Base-by-base conservation (phyloP, 2,888 invertebrate species). In the Rhagophthalmus giganteus region DNA sequence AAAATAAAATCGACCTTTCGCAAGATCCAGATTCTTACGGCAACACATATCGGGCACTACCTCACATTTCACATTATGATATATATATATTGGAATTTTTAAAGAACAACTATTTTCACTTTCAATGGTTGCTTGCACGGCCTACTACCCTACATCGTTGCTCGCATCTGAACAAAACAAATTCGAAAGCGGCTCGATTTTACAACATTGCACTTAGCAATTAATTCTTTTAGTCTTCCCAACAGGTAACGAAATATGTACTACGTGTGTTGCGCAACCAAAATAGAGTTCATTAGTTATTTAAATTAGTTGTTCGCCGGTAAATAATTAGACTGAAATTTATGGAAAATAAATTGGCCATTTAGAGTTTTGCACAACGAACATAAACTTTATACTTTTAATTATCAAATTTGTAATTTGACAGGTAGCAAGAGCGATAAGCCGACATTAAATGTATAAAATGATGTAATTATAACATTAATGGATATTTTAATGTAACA, bases 141-240 rank as follows among this genome's bases (percentile, higher is more conserved):
- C 65, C 65, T 59, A 66, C 59, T 66, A 64, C 60, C 65, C 64
- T 64, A 66, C 63, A 64, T 66, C 60, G 33, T 33, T 44, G 25
- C 32, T 51, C 32, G 38, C 52, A 54, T 50, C 55, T 45, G 55
- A 55, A 59, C 46, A 52, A 51, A 52, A 48, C 42, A 51, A 46
- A 54, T 49, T 57, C 49, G 57, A 57, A 59, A 57, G 59, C 54
- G 49, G 37, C 44, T 47, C 35, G 45, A 45, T 34, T 39, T 39
- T 20, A 20, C 7, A 20, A 20, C 20, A 20, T 20, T n/a, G n/a
- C n/a, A n/a, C 20, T 20, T 7, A 20, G 7, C 7, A 20, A 20
- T 20, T 20, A 20, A 20, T 20, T 20, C 20, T 20, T 3, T 20
- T 20, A 20, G 20, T 20, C 20, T 20, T 20, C 20, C 7, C 20